These are phyloP conservation scores for Chorisops tibialis DNA, from an alignment of 2,888 invertebrate genomes.

Conservation along the genomic window DNA sequence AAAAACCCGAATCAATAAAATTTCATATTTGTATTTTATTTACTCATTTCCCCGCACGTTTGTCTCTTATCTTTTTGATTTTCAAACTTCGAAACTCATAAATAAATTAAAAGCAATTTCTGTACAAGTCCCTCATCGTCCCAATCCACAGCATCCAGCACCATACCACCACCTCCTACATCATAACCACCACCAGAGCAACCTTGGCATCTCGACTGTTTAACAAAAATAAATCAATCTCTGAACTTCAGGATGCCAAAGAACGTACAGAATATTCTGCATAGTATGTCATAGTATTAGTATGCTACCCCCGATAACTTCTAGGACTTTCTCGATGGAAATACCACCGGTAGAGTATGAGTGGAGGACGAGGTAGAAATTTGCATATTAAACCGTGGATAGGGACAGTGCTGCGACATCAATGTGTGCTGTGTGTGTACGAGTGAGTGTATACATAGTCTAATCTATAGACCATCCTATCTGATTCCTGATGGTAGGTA, in stretches of 20 bases:
- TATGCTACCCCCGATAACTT: not conserved
- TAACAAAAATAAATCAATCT: conserved; percentile 33
- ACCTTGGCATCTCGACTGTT: conserved; percentile 22
- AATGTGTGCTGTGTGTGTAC: conserved; percentile 6
- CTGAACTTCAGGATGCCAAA: conserved; percentile 27
- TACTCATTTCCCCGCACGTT: too few relatives aligned
- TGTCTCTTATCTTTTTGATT: conserved; percentile 9
- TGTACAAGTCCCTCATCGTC: conserved; percentile 9
- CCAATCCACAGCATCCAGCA: too few relatives aligned
- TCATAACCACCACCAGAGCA: conserved; percentile 13
- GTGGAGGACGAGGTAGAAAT: conserved; percentile 1
- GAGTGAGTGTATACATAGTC: not conserved
- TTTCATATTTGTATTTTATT: too few relatives aligned
- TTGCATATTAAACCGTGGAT: conserved; percentile 32
- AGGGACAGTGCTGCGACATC: conserved; percentile 25
- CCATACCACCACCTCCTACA: not conserved
- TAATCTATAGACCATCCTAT: conserved; percentile 8
- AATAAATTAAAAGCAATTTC: conserved; percentile 26
- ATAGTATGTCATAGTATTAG: too few relatives aligned
- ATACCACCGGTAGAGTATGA: not conserved
- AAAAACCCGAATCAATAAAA: too few relatives aligned
- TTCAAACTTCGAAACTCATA: conserved; percentile 21
- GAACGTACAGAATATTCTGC: too few relatives aligned
- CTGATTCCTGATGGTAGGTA: not conserved
- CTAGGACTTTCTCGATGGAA: not conserved